A percentile compares a stretch with the other conserved stretches of the same genome.
Evolutionary conservation across 2,113 vertebrate species (phyloP).

Genomic region (Eptatretus burgeri): DNA sequence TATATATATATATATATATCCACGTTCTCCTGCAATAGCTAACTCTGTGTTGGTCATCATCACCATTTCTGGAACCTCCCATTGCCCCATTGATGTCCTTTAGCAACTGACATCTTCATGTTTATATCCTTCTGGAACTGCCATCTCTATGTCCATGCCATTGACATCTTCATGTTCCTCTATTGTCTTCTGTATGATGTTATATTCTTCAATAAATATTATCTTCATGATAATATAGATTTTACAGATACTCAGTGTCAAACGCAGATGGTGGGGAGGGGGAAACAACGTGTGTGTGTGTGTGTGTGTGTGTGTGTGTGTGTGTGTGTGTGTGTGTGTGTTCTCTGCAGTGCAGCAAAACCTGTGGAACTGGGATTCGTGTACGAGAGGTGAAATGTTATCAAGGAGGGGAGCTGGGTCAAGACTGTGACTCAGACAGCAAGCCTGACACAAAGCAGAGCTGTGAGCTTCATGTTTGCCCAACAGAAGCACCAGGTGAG

Average conservation of each 20-base stretch:
- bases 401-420: conserved; percentile 29
- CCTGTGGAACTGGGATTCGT: conserved; percentile 27
- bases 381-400: conserved; percentile 41
- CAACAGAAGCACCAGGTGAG: conserved; percentile 25
- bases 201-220: no score
- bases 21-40: no score
- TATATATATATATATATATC: no score
- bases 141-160: no score
- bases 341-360: conserved; percentile 37
- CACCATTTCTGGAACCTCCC: no score
- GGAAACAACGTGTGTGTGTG: not conserved
- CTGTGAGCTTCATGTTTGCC: conserved; percentile 25
- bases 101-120: no score
- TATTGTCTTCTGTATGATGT: no score
- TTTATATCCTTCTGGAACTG: no score
- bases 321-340: not conserved
- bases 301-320: not conserved
- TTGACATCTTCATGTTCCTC: no score
- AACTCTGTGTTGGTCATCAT: no score
- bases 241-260: not conserved
- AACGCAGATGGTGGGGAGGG: not conserved
- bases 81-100: no score
- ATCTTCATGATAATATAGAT: no score
- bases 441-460: conserved; percentile 27
- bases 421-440: conserved; percentile 24